Conservation (phyloP, 1,140 invertebrate genomes). For the Drosophila punjabiensis region DNA sequence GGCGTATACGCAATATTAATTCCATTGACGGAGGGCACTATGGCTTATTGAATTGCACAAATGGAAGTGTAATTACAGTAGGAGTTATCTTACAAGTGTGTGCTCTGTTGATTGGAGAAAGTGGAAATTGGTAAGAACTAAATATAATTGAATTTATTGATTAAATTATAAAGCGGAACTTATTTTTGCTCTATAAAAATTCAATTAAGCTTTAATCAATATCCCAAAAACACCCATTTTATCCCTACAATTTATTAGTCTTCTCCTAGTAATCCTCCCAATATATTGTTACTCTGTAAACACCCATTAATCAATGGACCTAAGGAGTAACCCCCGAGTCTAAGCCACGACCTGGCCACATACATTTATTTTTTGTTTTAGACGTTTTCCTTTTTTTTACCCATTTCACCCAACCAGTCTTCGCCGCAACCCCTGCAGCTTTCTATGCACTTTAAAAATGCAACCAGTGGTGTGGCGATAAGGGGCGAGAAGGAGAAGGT, state of each 20-base stretch:
- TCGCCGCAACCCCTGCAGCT: constrained; percentile 56
- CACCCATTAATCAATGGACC: constrained; percentile 35
- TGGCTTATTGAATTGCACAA: constrained; percentile 10
- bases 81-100: neutral
- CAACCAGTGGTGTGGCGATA: constrained; percentile 34
- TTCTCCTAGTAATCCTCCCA: neutral
- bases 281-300: constrained; percentile 19
- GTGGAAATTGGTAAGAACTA: neutral
- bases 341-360: constrained; percentile 20
- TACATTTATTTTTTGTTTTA: constrained; percentile 25
- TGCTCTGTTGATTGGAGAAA: neutral
- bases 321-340: constrained; percentile 29
- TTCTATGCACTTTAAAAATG: constrained; percentile 59
- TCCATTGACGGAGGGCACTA: neutral
- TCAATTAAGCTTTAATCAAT: neutral
- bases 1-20: constrained; percentile 31
- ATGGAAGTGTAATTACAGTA: neutral
- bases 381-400: constrained; percentile 5
- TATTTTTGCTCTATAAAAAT: neutral
- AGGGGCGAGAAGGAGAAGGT: neutral
- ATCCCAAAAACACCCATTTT: neutral
- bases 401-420: constrained; percentile 20
- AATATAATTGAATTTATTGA: neutral
- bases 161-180: neutral
- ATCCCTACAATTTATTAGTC: neutral